Base-by-base conservation (phyloP, 2,888 invertebrate genomes). In the Tetragonula carbonaria region DNA sequence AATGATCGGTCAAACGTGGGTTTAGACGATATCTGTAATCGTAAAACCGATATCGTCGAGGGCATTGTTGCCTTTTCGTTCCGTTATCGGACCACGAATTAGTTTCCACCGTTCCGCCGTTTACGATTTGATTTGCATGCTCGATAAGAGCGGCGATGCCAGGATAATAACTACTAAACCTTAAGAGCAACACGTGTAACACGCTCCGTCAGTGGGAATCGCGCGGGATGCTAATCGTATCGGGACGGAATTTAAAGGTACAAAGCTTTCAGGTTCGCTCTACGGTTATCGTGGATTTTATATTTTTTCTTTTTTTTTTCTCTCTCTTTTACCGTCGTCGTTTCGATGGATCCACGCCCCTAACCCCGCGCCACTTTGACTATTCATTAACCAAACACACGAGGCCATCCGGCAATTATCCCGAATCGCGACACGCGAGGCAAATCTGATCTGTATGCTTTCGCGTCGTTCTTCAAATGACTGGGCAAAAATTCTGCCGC, bases 51-150 rank as follows among this genome's bases (percentile, higher is more conserved):
- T 68, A 53, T 45, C 33, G 23, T n/a, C 55, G 45, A 11, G 8
- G 2, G 55, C 51, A 53, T 67, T 71, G 59, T 51, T 50, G 51
- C 65, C 67, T 71, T 62, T 33, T 33, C 80, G 80, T 82, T 80
- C 81, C 76, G 68, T 63, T 73, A 45, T 73, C 78, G 83, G 33
- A 21, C 62, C 63, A 21, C 57, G 78, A 83, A 74, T 50, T 33
- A 33, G 71, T 82, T 74, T 51, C 82, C 38, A 82, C 21, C 63
- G 76, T 70, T 81, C 45, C 63, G 57, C 28, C 76, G 68, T 86
- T 86, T 85, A 88, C 70, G 83, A 88, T 83, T 71, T 62, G 83
- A 77, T 87, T 84, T 82, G 83, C 88, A 88, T 88, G 77, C 55
- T 65, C 86, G 84, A 82, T 84, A 82, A 88, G 86, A 82, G 74